A percentile compares a stretch with the other conserved stretches of the same genome.
phyloP scores from a whole-genome alignment of 2,113 vertebrate species.

The Vicugna pacos region DNA sequence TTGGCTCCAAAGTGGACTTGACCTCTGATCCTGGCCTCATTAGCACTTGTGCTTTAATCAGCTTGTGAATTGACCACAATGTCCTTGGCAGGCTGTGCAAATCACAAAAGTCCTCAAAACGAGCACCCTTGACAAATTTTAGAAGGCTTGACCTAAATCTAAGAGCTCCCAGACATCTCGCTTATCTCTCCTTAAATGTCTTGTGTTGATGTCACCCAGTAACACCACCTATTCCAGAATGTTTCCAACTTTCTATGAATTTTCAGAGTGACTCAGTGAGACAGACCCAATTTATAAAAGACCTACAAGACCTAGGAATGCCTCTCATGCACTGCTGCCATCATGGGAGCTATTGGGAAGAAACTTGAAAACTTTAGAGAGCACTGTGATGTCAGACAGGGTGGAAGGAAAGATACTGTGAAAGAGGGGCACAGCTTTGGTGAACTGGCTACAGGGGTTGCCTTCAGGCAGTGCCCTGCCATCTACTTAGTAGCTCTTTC shows the following conservation, averaged over 20 bases:
- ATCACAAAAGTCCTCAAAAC: conserved; percentile 49
- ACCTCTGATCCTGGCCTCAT: conserved; percentile 1
- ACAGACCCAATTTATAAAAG: neutral
- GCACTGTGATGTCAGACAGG: neutral
- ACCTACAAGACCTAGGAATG: neutral
- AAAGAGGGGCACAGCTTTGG: neutral
- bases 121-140: conserved; percentile 9
- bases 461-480: neutral
- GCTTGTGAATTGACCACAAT: neutral
- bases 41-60: conserved; percentile 59
- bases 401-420: conserved; percentile 35
- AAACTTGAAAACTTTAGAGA: neutral
- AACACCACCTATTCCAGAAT: conserved; percentile 29
- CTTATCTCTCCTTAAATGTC: neutral
- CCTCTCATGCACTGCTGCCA: neutral
- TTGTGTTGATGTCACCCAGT: neutral
- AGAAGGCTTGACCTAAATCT: conserved; percentile 2
- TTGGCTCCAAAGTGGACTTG: neutral
- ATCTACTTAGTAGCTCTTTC: neutral
- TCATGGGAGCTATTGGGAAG: neutral
- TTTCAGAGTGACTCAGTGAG: neutral
- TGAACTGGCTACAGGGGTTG: neutral
- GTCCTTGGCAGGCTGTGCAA: neutral
- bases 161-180: conserved; percentile 28
- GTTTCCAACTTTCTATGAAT: conserved; percentile 55